Base-by-base conservation (phyloP, 1,140 invertebrate genomes). In the Apis cerana region DNA sequence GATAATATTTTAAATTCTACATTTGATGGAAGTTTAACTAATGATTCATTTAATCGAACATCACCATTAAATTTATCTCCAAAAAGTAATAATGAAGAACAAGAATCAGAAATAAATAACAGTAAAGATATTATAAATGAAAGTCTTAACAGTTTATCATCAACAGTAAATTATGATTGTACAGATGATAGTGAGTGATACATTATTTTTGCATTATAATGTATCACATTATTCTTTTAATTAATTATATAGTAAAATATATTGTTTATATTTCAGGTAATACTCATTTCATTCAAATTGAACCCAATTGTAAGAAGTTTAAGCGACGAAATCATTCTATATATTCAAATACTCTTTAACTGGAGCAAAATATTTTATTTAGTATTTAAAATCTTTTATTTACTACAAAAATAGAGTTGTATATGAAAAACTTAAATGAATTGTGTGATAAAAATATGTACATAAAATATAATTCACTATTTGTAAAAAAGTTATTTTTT, bases 311-410 rank as follows among this genome's bases (percentile, higher is more conserved):
- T 69, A 93, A 94, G 67, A 93, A 93, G 85, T 93, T 94, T 48
- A 94, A 93, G 62, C 75, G 93, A n/a, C 86, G 93, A 12, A 94
- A 94, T 88, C 88, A 91, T 82, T 91, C 92, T 17, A 86, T 94
- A 78, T 94, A 94, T 77, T 82, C 89, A 9, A 86, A 89, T 62
- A 89, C 88, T 1, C 62, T 88, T 11, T 88, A 80, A 85, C 19
- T 67, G 15, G 54, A 59, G 56, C 54, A 68, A 27, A 76, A 62
- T 72, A 8, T 52, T 56, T 82, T 64, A 71, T 64, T 61, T 1
- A n/a, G 23, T 2, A 11, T 54, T 21, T 52, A 17, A 2, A 74
- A 67, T 50, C 0, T 58, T 23, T 56, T 72, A 33, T 61, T 76
- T 75, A 13, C 71, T 64, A n/a, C 10, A 67, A 50, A n/a, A 65